phyloP scores from a whole-genome alignment of 2,797 vertebrate species.

The Alosa sapidissima region DNA sequence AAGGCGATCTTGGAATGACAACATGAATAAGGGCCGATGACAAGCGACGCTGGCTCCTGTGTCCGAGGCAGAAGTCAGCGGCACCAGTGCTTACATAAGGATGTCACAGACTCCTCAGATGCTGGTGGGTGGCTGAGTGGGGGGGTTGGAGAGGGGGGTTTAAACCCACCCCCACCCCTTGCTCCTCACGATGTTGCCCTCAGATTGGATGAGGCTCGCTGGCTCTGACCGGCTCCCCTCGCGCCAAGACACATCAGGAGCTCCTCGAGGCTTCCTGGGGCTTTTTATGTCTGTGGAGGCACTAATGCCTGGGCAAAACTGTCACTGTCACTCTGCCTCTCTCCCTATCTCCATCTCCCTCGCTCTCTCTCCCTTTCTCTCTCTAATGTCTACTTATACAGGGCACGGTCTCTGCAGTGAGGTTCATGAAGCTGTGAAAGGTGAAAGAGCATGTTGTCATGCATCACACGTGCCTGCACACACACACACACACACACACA shows the following conservation, averaged over 20 bases:
- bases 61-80: background rate
- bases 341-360: background rate
- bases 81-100: constrained; percentile 8
- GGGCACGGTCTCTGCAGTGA: background rate
- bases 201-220: background rate
- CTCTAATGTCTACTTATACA: background rate
- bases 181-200: background rate
- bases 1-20: constrained; percentile 8
- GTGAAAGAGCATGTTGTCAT: background rate
- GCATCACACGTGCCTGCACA: background rate
- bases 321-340: background rate
- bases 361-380: background rate
- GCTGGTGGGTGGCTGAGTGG: background rate
- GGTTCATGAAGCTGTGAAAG: background rate
- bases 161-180: background rate
- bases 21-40: background rate
- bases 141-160: background rate
- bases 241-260: background rate
- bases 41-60: background rate
- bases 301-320: constrained; percentile 7
- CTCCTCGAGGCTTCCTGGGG: background rate
- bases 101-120: background rate
- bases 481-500: background rate
- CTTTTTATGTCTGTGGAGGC: background rate
- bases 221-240: background rate